Evolutionary conservation across 2,797 vertebrate genomes (phyloP).

Genomic region (Tamandua tetradactyla): DNA sequence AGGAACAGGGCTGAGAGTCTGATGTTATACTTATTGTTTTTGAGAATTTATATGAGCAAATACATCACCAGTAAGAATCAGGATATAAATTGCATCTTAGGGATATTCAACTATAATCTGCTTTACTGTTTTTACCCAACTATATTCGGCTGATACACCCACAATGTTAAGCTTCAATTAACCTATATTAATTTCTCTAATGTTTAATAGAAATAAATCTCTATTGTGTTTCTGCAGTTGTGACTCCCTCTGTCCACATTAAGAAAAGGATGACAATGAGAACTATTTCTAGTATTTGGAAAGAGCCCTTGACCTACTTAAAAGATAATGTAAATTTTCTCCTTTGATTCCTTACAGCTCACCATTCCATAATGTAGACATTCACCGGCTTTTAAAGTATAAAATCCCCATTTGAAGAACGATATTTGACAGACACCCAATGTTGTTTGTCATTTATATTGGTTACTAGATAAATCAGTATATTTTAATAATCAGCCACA

Average conservation of each 20-base stretch:
- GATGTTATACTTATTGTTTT: slow-evolving; percentile 31
- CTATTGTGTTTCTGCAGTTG: slow-evolving; percentile 53
- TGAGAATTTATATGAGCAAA: slow-evolving; percentile 46
- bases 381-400: neutral
- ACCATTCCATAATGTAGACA: neutral
- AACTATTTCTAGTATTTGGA: slow-evolving; percentile 56
- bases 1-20: neutral
- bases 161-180: slow-evolving; percentile 75
- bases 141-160: slow-evolving; percentile 35
- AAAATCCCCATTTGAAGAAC: neutral
- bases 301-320: slow-evolving; percentile 76
- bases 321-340: slow-evolving; percentile 49
- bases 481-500: neutral
- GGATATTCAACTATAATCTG: slow-evolving; percentile 47
- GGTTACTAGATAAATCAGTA: neutral
- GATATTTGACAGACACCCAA: neutral
- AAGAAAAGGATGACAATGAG: slow-evolving; percentile 5
- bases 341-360: slow-evolving; percentile 7
- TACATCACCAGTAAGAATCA: neutral
- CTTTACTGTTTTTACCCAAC: slow-evolving; percentile 18
- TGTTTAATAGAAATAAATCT: slow-evolving; percentile 71
- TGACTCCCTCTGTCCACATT: slow-evolving; percentile 41
- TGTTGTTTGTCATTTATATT: neutral
- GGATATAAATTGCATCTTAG: neutral
- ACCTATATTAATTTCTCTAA: slow-evolving; percentile 72